These are phyloP conservation scores for Octopus sinensis DNA, from an alignment of 1,140 invertebrate genomes.

Conservation along the genomic window DNA sequence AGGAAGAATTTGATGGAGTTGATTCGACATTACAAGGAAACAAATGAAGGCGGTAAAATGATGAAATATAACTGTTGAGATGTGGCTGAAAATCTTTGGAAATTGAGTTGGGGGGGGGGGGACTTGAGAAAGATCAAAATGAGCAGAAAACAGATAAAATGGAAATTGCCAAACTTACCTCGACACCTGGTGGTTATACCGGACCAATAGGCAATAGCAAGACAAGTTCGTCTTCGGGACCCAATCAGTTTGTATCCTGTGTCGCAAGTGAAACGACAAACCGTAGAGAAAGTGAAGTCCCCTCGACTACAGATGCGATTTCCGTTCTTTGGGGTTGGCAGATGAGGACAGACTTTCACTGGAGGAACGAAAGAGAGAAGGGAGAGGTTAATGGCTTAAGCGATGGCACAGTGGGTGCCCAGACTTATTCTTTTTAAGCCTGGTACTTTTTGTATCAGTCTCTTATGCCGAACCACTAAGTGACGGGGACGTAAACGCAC, in stretches of 20 bases:
- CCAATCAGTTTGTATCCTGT: conserved; percentile 67
- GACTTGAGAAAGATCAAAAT: too few species aligned
- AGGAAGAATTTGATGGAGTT: too few species aligned
- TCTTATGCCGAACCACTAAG: too few species aligned
- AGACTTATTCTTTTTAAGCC: too few species aligned
- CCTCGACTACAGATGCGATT: conserved; percentile 64
- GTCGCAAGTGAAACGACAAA: conserved; percentile 68
- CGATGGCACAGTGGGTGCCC: not conserved
- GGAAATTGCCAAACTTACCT: conserved; percentile 57
- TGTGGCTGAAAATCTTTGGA: too few species aligned
- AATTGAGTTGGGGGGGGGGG: too few species aligned
- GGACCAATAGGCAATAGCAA: conserved; percentile 70
- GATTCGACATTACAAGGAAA: too few species aligned
- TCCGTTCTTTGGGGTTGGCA: conserved; percentile 63
- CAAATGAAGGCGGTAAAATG: too few species aligned
- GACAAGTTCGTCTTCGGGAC: conserved; percentile 66
- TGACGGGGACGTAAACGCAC: too few species aligned
- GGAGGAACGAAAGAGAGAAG: conserved; percentile 28
- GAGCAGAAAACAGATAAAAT: too few species aligned
- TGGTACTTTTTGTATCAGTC: too few species aligned
- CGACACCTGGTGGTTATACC: conserved; percentile 68
- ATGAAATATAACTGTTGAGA: too few species aligned
- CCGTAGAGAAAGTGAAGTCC: conserved; percentile 66
- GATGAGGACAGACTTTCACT: conserved; percentile 67
- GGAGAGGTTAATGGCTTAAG: not conserved